Conservation (phyloP, 2,888 invertebrate species). For the Notocelia uddmanniana region DNA sequence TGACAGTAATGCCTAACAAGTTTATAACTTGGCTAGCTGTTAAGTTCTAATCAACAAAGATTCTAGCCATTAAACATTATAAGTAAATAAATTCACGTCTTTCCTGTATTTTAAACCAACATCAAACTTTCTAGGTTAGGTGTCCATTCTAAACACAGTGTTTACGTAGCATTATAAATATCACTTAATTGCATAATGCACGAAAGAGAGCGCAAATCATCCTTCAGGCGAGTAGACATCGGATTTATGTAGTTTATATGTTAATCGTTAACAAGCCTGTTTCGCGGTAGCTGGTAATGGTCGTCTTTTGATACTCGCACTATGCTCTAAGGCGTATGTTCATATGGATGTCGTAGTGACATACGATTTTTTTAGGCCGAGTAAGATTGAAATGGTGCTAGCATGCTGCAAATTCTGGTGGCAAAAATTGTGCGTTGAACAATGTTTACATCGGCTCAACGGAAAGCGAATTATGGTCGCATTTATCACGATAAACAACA, state of each 20-base stretch:
- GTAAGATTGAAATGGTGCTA: too few species aligned
- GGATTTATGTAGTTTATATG: conserved; percentile 38
- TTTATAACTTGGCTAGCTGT: neutral
- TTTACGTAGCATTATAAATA: conserved; percentile 20
- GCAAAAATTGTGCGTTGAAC: too few species aligned
- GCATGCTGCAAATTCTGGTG: too few species aligned
- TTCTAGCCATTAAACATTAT: neutral
- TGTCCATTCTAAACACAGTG: conserved; percentile 15
- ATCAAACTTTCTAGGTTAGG: conserved; percentile 24
- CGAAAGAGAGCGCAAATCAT: conserved; percentile 8
- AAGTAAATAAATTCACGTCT: conserved; percentile 1
- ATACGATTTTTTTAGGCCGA: too few species aligned
- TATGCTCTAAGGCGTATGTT: neutral
- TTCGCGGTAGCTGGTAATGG: conserved; percentile 27
- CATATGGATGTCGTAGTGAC: neutral
- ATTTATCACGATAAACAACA: too few species aligned
- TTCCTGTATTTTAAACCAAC: conserved; percentile 5
- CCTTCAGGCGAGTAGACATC: conserved; percentile 19
- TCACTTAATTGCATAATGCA: conserved; percentile 21
- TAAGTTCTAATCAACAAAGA: conserved; percentile 15
- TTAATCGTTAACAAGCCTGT: conserved; percentile 36
- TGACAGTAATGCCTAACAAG: conserved; percentile 9
- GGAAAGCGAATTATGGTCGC: too few species aligned
- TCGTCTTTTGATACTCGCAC: conserved; percentile 7
- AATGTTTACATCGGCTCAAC: too few species aligned